Base-by-base conservation (phyloP, 2,113 vertebrate species). In the Prochilodus magdalenae region DNA sequence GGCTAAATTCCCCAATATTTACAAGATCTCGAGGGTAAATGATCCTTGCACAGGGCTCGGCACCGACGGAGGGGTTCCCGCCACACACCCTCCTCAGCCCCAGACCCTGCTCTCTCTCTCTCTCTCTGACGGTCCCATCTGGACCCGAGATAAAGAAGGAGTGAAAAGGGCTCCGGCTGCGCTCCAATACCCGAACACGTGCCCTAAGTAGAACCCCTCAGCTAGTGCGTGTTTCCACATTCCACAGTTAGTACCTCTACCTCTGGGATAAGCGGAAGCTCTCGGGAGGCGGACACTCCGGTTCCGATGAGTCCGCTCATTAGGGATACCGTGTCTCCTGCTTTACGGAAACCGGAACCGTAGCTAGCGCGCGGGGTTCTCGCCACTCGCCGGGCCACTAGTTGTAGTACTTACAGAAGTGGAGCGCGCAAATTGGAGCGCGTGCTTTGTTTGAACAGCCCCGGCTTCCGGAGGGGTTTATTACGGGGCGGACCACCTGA, bases 1-100 rank as follows among this genome's bases (percentile, higher is more conserved):
- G 89, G 76, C 81, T 87, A 80, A 91, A 91, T 89, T 92, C 88
- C 86, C 81, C 89, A 93, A 93, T 94, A 95, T 95, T 95, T 95
- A 94, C 92, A 93, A 89, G 92, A 92, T 91, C 90, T 91, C 79
- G 85, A 86, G 67, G 87, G 91, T 95, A 94, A 95, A 94, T 93
- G 91, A 94, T 92, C 90, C 93, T 91, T 94, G 87, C 87, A 86
- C 73, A 80, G 82, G 79, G 82, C 77, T 75, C 65, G 67, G 79
- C 59, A 77, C 81, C 79, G 69, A 81, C 81, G 59, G 82, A 87
- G 85, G 44, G 77, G 74, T 82, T 65, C 85, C 87, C 86, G 74
- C 85, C 88, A 82, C 86, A 84, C 85, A 81, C 53, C 10, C 57
- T n/a, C 22, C 55, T 26, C 57, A 60, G 36, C 83, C 85, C 85